Percentiles rank a stretch among this genome's conserved stretches.
Conservation (phyloP, 1,140 invertebrate species). For the Drosophila trapezifrons region DNA sequence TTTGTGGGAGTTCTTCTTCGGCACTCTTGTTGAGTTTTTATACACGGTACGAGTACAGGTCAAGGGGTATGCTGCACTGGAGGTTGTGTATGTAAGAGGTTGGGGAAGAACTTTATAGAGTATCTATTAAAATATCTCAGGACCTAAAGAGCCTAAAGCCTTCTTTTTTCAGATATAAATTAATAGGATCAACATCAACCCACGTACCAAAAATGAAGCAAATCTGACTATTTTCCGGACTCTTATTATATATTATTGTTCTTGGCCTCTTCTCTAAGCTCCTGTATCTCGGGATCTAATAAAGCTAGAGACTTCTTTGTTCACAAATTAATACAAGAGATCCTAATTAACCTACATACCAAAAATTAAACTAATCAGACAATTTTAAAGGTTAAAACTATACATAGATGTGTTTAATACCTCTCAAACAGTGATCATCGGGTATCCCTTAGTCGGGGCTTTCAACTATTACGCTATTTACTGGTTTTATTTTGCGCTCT, state of each 20-base stretch:
- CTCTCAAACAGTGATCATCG: neutral
- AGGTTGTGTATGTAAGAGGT: no score
- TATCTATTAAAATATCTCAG: neutral
- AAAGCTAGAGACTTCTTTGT: neutral
- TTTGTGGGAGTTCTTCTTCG: conserved; percentile 52
- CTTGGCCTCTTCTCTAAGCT: no score
- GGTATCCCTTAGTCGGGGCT: conserved; percentile 3
- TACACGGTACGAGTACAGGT: conserved; percentile 3
- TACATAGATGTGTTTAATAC: neutral
- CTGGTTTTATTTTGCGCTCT: conserved; percentile 29
- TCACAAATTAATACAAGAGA: neutral
- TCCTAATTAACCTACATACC: neutral
- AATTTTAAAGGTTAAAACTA: neutral
- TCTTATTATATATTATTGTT: neutral
- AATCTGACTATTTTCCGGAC: neutral
- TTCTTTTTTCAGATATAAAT: neutral
- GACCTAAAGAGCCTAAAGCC: neutral
- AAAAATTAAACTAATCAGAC: neutral
- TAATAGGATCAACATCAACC: neutral
- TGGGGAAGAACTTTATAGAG: no score
- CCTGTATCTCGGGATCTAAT: neutral
- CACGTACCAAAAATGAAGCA: neutral
- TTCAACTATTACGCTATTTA: neutral
- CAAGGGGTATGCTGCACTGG: neutral
- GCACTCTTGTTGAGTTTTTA: conserved; percentile 18